Base-by-base conservation (phyloP, 2,888 invertebrate genomes). In the Thera obeliscata region DNA sequence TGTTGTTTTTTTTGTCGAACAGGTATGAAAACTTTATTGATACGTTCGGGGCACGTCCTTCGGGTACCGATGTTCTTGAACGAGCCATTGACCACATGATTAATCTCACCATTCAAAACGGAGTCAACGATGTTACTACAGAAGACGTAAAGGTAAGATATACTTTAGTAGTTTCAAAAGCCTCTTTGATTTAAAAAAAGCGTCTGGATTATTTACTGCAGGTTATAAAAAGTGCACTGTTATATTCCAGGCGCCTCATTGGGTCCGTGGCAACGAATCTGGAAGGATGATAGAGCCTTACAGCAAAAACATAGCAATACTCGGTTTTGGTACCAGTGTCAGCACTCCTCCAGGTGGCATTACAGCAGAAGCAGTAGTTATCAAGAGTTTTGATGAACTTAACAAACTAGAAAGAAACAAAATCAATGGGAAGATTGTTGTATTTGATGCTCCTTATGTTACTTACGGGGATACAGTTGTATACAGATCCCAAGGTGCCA, bases 341-440 rank as follows among this genome's bases (percentile, higher is more conserved):
- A 95, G 95, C 57, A 97, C 97, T 33, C 94, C 95, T 3, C 81
- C 87, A 46, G 94, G 94, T 64, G 97, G 97, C 8, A 96, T 97
- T 48, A 95, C 94, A 46, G 96, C 96, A 11, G 94, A 96, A 82
- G 96, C 94, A 2, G 87, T 97, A 50, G 96, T 97, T 0, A 96
- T 97, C 0, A 93, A 90, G 66, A 95, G 94, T 73, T 97, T 97
- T 79, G 94, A 95, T 6, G 96, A 97, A 80, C 91, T 97, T 33
- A 86, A 95, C 2, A 75, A 81, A 49, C 87, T 93, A 56, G 86
- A 94, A 2, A 76, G 83, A 9, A 87, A 76, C n/a, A 55, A 94
- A 78, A 95, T 96, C 65, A 81, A 84, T 76, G 91, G 96, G 22
- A 97, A 97, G 93, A 97, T 97, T 64, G 96, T 97, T 1, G 95